phyloP scores from a whole-genome alignment of 2,797 vertebrate genomes.

The Ctenopoma kingsleyae region DNA sequence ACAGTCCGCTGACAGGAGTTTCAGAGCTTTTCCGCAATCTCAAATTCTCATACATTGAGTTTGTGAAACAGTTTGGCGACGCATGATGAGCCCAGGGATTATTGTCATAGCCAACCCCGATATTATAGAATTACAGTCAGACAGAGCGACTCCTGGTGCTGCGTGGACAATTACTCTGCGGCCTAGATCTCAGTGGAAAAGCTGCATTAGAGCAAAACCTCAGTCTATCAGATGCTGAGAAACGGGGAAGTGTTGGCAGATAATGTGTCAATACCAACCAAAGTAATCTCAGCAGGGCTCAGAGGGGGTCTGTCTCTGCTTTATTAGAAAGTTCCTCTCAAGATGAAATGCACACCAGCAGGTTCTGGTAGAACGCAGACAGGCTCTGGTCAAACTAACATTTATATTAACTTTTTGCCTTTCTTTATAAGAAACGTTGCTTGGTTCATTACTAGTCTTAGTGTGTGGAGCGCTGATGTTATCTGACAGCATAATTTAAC shows the following conservation, averaged over 20 bases:
- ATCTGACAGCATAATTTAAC: conserved; percentile 5
- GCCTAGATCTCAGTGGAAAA: conserved; percentile 72
- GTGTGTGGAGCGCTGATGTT: not conserved
- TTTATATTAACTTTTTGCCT: conserved; percentile 2
- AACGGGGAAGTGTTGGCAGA: conserved; percentile 65
- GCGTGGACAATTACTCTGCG: conserved; percentile 78
- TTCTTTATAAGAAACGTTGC: conserved; percentile 5
- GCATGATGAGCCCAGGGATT: conserved; percentile 66
- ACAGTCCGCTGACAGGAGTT: conserved; percentile 19
- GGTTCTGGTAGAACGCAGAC: conserved; percentile 6
- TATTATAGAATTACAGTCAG: conserved; percentile 84
- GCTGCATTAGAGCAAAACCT: conserved; percentile 66
- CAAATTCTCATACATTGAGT: conserved; percentile 56
- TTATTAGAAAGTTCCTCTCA: conserved; percentile 69
- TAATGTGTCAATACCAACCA: conserved; percentile 67
- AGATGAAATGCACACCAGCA: conserved; percentile 31
- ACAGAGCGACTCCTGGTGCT: conserved; percentile 81
- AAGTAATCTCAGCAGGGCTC: conserved; percentile 44
- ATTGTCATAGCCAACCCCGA: conserved; percentile 79
- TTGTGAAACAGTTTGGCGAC: conserved; percentile 56
- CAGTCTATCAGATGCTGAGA: conserved; percentile 61
- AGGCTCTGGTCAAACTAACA: not conserved
- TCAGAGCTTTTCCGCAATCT: conserved; percentile 39
- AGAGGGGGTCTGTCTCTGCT: conserved; percentile 30
- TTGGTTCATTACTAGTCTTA: not conserved